phyloP scores from a whole-genome alignment of 2,113 vertebrate species.

The Cephalopholis sonnerati region DNA sequence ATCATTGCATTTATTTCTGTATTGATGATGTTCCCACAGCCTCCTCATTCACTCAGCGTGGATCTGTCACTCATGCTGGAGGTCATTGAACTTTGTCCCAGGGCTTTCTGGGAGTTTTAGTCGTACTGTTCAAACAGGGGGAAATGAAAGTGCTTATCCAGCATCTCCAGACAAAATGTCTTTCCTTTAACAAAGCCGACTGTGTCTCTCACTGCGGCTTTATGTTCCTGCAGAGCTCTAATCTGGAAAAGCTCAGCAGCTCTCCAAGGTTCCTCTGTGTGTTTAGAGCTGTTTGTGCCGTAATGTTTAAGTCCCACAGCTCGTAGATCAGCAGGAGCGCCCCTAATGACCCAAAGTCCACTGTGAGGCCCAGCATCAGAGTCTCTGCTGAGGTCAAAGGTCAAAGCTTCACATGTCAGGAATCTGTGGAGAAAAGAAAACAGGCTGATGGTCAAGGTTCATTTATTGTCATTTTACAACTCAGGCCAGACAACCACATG shows the following conservation, averaged over 20 bases:
- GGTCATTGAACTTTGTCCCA: background rate
- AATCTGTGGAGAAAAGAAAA: conserved; percentile 4
- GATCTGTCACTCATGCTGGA: background rate
- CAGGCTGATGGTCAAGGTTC: background rate
- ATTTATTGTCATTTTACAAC: too few species aligned
- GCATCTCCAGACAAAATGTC: background rate
- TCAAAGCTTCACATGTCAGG: conserved; percentile 4
- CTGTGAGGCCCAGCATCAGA: background rate
- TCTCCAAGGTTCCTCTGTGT: background rate
- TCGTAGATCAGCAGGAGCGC: background rate
- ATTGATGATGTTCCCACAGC: background rate
- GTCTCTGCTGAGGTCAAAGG: conserved; percentile 22
- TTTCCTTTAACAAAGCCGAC: background rate
- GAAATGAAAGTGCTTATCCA: conserved; percentile 41
- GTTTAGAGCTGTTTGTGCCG: too few species aligned
- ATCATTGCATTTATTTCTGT: background rate
- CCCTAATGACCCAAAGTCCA: background rate
- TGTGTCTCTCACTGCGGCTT: background rate
- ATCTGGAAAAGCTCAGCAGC: background rate
- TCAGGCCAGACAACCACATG: too few species aligned
- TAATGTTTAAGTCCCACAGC: background rate
- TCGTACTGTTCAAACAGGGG: background rate
- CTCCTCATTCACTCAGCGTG: background rate
- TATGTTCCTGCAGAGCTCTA: background rate
- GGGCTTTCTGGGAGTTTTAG: background rate